phyloP scores from a whole-genome alignment of 2,113 vertebrate species.

The Gnathonemus longibarbis region DNA sequence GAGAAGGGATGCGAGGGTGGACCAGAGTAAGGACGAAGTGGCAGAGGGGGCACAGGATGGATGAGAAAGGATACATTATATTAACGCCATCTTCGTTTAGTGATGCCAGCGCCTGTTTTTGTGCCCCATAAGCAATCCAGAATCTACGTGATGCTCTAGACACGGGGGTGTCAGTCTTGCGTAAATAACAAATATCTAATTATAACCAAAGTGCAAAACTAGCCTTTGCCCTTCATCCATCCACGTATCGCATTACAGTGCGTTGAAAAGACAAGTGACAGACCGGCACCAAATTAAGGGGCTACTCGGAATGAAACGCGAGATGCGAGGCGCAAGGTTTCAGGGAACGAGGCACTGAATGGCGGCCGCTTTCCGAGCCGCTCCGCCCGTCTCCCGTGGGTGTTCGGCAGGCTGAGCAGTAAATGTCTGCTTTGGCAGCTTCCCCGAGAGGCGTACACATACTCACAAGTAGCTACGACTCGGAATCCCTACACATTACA shows the following conservation, averaged over 20 bases:
- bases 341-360: conserved; percentile 40
- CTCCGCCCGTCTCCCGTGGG: conserved; percentile 52
- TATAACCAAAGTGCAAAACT: neutral
- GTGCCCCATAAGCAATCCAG: neutral
- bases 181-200: neutral
- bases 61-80: neutral
- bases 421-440: conserved; percentile 43
- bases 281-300: conserved; percentile 1
- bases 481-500: conserved; percentile 38
- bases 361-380: conserved; percentile 40
- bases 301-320: conserved; percentile 9
- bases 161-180: neutral
- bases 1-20: neutral
- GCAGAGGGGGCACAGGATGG: neutral
- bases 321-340: neutral
- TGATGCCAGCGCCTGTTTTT: neutral
- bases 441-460: conserved; percentile 44
- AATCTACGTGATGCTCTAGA: neutral
- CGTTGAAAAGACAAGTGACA: neutral
- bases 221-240: neutral
- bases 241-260: neutral
- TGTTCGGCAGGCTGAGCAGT: conserved; percentile 34
- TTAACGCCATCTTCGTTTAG: neutral
- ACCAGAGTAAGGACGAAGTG: neutral
- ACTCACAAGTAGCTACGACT: conserved; percentile 33